Conservation (phyloP, 2,797 vertebrate genomes). For the Pangasius sanitwongsei region DNA sequence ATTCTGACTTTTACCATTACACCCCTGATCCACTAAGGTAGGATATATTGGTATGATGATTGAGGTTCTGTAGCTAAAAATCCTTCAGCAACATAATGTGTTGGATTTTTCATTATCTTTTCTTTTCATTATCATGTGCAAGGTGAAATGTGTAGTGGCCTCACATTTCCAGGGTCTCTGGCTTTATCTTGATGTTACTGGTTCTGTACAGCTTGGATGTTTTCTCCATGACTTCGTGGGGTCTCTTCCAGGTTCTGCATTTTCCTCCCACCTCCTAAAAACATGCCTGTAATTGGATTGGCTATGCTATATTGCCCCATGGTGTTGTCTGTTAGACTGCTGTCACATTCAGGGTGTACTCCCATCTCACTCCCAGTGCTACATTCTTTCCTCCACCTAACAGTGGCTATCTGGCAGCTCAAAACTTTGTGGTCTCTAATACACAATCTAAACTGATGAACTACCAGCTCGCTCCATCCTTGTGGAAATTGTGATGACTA, state of each 20-base stretch:
- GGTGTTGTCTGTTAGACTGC: neutral
- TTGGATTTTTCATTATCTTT: neutral
- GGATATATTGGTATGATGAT: neutral
- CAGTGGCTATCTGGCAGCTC: neutral
- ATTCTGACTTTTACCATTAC: neutral
- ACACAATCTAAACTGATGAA: neutral
- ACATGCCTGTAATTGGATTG: neutral
- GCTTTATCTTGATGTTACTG: neutral
- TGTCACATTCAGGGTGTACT: neutral
- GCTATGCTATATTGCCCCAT: neutral
- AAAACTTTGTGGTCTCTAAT: neutral
- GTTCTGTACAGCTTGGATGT: neutral
- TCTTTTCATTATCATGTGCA: neutral
- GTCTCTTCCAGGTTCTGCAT: neutral
- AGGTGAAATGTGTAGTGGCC: neutral
- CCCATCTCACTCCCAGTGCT: neutral
- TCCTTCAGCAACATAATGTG: neutral
- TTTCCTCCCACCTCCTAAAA: neutral
- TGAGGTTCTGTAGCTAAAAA: neutral
- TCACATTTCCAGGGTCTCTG: neutral
- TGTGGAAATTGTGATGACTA: neutral
- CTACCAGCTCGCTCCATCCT: neutral
- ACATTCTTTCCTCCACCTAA: neutral
- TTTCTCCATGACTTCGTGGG: neutral
- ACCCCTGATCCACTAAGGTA: neutral